Evolutionary conservation across 2,113 vertebrate genomes (phyloP).

Genomic region (Hystrix cristata): DNA sequence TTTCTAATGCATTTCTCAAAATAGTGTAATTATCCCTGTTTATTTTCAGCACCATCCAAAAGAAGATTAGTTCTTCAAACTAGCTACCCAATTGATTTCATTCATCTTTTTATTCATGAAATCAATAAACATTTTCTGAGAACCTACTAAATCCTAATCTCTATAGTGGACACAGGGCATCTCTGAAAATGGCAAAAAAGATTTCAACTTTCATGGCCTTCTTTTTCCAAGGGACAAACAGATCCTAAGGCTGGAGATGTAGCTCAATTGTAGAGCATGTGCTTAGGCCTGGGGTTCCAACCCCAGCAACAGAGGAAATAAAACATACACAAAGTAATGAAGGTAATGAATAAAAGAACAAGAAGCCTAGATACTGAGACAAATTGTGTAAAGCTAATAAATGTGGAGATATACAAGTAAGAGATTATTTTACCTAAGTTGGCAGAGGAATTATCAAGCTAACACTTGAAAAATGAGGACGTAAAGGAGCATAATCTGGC

Average conservation of each 20-base stretch:
- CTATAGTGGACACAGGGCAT: neutral
- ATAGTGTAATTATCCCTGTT: neutral
- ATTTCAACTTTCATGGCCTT: neutral
- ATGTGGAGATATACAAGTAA: neutral
- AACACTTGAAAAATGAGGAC: neutral
- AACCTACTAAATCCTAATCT: neutral
- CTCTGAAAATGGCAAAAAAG: neutral
- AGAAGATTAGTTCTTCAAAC: neutral
- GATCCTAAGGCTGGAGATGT: too few relatives aligned
- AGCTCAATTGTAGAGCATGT: neutral
- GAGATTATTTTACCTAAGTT: neutral
- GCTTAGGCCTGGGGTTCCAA: neutral
- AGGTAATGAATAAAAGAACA: neutral
- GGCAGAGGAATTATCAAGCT: neutral
- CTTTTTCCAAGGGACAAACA: neutral
- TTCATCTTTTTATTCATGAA: neutral
- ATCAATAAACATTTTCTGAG: conserved; percentile 11
- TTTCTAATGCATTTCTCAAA: conserved; percentile 2
- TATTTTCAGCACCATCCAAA: neutral
- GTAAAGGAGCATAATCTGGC: neutral
- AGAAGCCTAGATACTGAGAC: neutral
- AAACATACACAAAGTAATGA: neutral
- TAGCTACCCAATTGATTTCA: neutral
- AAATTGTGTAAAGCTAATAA: neutral
- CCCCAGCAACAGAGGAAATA: neutral